Conservation (phyloP, 2,797 vertebrate species). For the Phoebastria nigripes region DNA sequence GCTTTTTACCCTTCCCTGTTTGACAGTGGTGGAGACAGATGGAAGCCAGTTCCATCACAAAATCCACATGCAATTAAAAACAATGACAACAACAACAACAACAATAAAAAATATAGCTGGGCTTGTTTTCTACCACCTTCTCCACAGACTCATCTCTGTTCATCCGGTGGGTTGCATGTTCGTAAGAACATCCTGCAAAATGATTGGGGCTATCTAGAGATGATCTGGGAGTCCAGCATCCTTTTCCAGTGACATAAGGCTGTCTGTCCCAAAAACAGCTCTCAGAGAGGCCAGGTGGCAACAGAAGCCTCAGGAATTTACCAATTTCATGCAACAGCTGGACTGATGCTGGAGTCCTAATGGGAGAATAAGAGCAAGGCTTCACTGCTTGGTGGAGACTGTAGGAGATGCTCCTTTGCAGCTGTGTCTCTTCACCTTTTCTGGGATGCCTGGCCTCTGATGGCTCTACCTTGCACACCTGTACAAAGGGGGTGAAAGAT, state of each 20-base stretch:
- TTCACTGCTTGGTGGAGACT: background rate
- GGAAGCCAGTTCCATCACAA: background rate
- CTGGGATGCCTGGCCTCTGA: background rate
- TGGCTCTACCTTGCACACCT: background rate
- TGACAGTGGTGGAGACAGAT: background rate
- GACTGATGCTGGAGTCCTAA: background rate
- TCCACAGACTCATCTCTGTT: background rate
- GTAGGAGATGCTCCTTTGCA: background rate
- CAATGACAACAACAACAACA: too few relatives aligned
- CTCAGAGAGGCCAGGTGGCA: background rate
- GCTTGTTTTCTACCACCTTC: background rate
- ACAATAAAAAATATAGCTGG: background rate
- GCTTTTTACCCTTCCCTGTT: background rate
- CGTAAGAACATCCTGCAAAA: background rate
- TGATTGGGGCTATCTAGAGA: background rate
- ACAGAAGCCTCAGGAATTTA: background rate
- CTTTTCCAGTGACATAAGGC: background rate
- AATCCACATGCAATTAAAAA: background rate
- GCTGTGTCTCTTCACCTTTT: background rate
- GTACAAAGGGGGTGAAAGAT: background rate
- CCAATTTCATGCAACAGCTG: background rate
- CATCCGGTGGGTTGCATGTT: background rate
- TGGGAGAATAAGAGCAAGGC: background rate
- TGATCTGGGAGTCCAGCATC: background rate
- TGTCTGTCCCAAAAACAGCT: background rate